These are phyloP conservation scores for Neodiprion lecontei DNA, from an alignment of 1,140 invertebrate genomes.

Conservation along the genomic window DNA sequence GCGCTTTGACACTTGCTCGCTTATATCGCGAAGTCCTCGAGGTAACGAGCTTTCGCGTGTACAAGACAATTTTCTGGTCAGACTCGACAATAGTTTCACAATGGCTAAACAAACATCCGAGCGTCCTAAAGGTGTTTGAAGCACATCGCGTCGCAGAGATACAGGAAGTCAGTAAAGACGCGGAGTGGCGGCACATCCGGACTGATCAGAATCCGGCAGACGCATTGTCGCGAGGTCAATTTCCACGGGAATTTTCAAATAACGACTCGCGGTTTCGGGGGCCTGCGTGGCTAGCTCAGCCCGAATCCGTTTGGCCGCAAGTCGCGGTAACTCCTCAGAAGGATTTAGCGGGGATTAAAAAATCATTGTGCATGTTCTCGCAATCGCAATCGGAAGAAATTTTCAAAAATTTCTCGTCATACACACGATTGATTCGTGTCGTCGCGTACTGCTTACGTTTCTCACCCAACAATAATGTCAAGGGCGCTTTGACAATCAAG, in stretches of 20 bases:
- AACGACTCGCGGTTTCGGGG: slow-evolving; percentile 22
- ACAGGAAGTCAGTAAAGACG: slow-evolving; percentile 16
- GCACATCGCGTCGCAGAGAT: slow-evolving; percentile 24
- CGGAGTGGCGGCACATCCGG: slow-evolving; percentile 22
- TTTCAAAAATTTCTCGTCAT: neutral
- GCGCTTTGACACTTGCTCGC: slow-evolving; percentile 22
- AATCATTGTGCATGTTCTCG: slow-evolving; percentile 21
- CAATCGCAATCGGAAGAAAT: slow-evolving; percentile 23
- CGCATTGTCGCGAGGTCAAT: slow-evolving; percentile 24
- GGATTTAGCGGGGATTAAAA: slow-evolving; percentile 22
- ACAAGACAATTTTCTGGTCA: slow-evolving; percentile 8
- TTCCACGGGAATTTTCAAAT: slow-evolving; percentile 19
- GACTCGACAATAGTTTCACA: slow-evolving; percentile 9
- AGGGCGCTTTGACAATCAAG: slow-evolving; percentile 19
- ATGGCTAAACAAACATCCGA: slow-evolving; percentile 9
- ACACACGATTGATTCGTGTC: neutral
- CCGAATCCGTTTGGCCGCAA: slow-evolving; percentile 21
- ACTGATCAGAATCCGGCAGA: slow-evolving; percentile 22
- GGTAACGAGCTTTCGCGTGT: slow-evolving; percentile 13
- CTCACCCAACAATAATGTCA: slow-evolving; percentile 6
- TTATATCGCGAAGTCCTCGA: slow-evolving; percentile 22
- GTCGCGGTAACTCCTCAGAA: slow-evolving; percentile 10
- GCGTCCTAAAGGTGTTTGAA: slow-evolving; percentile 16
- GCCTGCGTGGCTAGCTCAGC: slow-evolving; percentile 22
- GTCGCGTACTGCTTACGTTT: neutral